phyloP scores from a whole-genome alignment of 2,888 invertebrate species.

The Eupeodes luniger region DNA sequence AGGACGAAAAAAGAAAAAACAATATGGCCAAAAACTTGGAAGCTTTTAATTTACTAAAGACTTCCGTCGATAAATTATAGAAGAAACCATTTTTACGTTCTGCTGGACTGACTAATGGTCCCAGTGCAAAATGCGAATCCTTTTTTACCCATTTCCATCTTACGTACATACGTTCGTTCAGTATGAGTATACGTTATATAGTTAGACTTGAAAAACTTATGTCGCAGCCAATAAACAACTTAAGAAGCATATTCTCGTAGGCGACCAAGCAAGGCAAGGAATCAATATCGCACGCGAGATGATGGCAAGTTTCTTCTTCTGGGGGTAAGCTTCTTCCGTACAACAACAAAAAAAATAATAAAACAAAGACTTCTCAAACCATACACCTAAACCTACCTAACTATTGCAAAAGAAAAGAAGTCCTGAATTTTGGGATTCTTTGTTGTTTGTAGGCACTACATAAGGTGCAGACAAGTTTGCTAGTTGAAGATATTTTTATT shows the following conservation, averaged over 20 bases:
- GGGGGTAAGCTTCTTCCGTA: conserved; percentile 7
- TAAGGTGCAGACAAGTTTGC: conserved; percentile 68
- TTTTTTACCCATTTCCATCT: conserved; percentile 32
- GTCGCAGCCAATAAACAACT: conserved; percentile 76
- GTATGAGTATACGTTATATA: neutral
- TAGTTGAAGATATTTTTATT: conserved; percentile 44
- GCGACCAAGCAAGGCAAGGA: conserved; percentile 73
- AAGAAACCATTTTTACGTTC: conserved; percentile 75
- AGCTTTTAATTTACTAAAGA: conserved; percentile 76
- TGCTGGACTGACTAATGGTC: conserved; percentile 73
- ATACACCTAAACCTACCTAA: neutral
- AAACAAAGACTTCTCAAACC: too few relatives aligned
- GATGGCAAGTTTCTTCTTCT: conserved; percentile 45
- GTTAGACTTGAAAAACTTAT: conserved; percentile 60
- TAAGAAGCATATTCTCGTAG: conserved; percentile 72
- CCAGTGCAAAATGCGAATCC: conserved; percentile 71
- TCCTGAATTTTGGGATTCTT: conserved; percentile 46
- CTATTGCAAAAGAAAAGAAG: conserved; percentile 16
- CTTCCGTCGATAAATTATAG: conserved; percentile 75
- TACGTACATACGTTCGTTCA: neutral
- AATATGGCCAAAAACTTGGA: conserved; percentile 72
- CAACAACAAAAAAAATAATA: neutral
- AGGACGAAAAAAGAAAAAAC: conserved; percentile 21
- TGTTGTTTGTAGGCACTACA: conserved; percentile 54
- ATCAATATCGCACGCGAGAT: conserved; percentile 65